phyloP scores from a whole-genome alignment of 2,113 vertebrate genomes.

The Elgaria multicarinata region DNA sequence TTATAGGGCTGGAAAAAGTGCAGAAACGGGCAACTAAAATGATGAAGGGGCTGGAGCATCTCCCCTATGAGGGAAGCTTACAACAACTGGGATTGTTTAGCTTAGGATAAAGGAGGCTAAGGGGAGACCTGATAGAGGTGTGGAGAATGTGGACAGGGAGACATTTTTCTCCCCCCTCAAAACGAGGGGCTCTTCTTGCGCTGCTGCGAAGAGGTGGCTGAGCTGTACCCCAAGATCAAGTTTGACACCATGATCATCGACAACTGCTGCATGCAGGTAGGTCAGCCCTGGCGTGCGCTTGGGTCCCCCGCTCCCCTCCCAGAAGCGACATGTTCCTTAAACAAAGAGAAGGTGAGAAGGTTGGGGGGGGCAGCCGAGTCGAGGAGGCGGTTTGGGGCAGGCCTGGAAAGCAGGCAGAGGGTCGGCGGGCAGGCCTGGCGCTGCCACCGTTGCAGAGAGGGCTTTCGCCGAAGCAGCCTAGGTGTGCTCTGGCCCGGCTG shows the following conservation, averaged over 20 bases:
- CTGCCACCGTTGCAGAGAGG: too few species aligned
- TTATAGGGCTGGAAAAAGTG: too few species aligned
- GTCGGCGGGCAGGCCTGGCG: not conserved
- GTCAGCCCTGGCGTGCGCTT: accelerated
- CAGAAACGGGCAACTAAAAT: too few species aligned
- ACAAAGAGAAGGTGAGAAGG: not conserved
- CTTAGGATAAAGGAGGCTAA: too few species aligned
- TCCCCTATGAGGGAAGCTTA: too few species aligned
- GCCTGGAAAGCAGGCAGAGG: not conserved
- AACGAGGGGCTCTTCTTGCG: constrained; percentile 95
- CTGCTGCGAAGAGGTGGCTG: constrained; percentile 90
- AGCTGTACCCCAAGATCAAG: constrained; percentile 95
- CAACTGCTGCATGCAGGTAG: constrained; percentile 99
- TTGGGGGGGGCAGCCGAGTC: not conserved
- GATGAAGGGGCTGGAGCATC: too few species aligned
- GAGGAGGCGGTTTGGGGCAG: not conserved
- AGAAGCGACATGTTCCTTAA: not conserved
- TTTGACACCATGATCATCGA: constrained; percentile 98
- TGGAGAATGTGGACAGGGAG: too few species aligned
- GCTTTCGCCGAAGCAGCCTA: too few species aligned
- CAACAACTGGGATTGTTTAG: too few species aligned
- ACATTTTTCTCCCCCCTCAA: too few species aligned
- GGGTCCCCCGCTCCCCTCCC: accelerated
- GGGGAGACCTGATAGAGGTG: too few species aligned
- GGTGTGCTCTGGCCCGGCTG: not conserved